phyloP scores from a whole-genome alignment of 2,888 invertebrate genomes.

The Dusona sp. region DNA sequence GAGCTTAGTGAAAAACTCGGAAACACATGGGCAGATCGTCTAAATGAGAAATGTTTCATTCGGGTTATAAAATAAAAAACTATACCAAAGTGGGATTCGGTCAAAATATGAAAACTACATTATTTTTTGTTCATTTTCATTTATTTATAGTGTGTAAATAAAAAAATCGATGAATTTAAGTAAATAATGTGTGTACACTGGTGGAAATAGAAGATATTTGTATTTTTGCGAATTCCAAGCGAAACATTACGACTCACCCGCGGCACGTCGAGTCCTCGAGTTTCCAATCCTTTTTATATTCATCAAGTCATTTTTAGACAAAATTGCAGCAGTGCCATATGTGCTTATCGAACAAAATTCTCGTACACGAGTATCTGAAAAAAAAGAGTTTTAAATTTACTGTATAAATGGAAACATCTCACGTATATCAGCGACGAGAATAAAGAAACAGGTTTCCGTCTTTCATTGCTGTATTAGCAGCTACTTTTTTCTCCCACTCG shows the following conservation, averaged over 20 bases:
- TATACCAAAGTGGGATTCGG: too few relatives aligned
- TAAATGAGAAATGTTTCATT: too few relatives aligned
- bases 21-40: background rate
- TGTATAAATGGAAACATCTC: constrained; percentile 41
- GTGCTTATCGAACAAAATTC: constrained; percentile 10
- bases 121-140: background rate
- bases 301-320: constrained; percentile 29
- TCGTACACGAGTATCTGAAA: constrained; percentile 49
- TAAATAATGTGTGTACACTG: background rate
- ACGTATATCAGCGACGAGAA: constrained; percentile 34
- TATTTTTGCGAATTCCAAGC: background rate
- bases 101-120: too few relatives aligned
- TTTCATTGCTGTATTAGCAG: constrained; percentile 37
- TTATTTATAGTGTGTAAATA: background rate
- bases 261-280: constrained; percentile 8
- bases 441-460: constrained; percentile 51
- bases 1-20: background rate
- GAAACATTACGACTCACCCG: constrained; percentile 24
- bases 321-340: constrained; percentile 40
- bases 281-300: background rate
- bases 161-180: too few relatives aligned
- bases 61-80: too few relatives aligned
- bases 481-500: constrained; percentile 21
- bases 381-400: constrained; percentile 14
- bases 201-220: background rate